These are phyloP conservation scores for Rhynchomys soricoides DNA, from an alignment of 2,113 vertebrate species.

Conservation along the genomic window DNA sequence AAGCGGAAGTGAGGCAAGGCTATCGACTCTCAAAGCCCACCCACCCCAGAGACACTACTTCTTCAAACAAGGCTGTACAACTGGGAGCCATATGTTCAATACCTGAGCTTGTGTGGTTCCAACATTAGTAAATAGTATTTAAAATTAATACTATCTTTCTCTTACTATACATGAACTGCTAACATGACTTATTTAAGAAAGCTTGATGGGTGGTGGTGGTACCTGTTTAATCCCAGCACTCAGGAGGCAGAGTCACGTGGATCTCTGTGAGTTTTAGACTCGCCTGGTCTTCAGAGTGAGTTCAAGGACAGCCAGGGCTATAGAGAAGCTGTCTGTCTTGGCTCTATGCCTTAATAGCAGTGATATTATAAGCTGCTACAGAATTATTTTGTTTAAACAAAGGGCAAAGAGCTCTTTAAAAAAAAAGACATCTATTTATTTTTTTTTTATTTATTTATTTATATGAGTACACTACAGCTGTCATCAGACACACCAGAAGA, in stretches of 20 bases:
- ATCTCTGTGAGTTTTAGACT: no score
- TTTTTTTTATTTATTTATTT: no score
- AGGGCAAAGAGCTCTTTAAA: no score
- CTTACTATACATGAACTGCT: background rate
- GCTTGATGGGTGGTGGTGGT: no score
- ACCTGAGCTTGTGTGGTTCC: background rate
- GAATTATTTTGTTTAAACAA: background rate
- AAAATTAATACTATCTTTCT: background rate
- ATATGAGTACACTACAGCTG: no score
- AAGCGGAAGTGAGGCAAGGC: background rate
- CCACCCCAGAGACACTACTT: background rate
- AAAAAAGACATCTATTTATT: no score
- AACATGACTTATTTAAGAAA: background rate
- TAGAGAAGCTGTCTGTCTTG: background rate
- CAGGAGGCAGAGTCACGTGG: no score
- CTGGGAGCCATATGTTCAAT: background rate
- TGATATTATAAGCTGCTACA: background rate
- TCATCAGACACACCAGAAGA: no score
- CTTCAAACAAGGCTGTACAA: background rate
- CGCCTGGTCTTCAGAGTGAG: background rate
- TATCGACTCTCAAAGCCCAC: background rate
- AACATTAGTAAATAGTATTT: background rate
- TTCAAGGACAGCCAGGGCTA: background rate
- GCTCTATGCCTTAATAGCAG: background rate
- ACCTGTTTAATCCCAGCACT: no score